A percentile compares a stretch with the other conserved stretches of the same genome.
These are phyloP conservation scores for Zapornia atra DNA, from an alignment of 2,113 vertebrate genomes.

Conservation along the genomic window DNA sequence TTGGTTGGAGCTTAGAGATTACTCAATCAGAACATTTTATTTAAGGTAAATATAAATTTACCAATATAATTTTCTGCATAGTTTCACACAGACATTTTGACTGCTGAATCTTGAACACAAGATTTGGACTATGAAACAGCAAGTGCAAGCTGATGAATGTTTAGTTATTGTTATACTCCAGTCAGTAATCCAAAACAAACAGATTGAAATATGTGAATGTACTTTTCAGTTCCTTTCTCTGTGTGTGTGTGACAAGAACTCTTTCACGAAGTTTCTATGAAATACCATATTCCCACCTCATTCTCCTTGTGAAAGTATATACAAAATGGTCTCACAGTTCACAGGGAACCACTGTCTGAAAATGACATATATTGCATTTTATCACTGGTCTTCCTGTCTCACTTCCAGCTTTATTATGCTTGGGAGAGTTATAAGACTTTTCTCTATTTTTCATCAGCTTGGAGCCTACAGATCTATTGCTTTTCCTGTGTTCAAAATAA, in stretches of 20 bases:
- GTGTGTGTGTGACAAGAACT: background rate
- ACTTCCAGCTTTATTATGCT: background rate
- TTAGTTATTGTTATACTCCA: background rate
- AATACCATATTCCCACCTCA: background rate
- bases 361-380: background rate
- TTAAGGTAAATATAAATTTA: background rate
- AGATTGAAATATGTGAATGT: background rate
- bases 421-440: background rate
- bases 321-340: background rate
- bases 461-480: background rate
- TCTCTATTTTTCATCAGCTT: background rate
- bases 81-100: background rate
- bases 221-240: background rate
- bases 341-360: background rate
- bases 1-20: background rate
- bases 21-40: background rate
- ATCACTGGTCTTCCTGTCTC: background rate
- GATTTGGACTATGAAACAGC: background rate
- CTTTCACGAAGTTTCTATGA: background rate
- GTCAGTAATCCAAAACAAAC: background rate
- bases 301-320: background rate
- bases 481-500: background rate
- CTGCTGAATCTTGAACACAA: background rate
- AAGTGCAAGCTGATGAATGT: background rate
- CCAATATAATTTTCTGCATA: slow-evolving; percentile 3